Evolutionary conservation across 2,113 vertebrate species (phyloP), one percentile per base, ranked within the genome.

Genomic region (Ammodytes dubius): DNA sequence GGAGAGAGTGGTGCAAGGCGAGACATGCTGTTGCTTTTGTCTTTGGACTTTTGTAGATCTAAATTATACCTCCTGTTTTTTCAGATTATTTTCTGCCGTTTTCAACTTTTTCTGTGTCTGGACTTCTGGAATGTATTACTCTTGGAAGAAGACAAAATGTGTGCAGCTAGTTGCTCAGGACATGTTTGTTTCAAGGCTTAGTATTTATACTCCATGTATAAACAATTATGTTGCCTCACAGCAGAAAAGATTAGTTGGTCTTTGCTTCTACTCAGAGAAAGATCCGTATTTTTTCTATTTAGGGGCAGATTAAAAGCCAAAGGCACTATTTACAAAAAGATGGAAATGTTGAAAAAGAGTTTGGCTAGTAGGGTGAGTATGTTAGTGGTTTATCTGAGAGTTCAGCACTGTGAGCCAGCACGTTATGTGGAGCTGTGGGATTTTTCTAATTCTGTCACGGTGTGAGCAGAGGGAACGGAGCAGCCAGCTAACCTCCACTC

Each of bases 141-240:
- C 10, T 56, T 57, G 49, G 59, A 8, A 60, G 50, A 86, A 47
- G 50, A 70, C 42, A n/a, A 82, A 85, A 64, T 59, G 19, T 66
- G 37, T 19, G 42, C 50, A 70, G 47, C 56, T 57, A 72, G 77
- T 77, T 74, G 49, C 70, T 76, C 0, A 1, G 64, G 58, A 70
- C 63, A 75, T 83, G 83, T 85, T 90, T 74, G 76, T 87, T 79
- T 86, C 46, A 75, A 59, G 68, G 66, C 57, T 82, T 68, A 53
- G 14, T 89, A 89, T 91, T 92, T 87, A 91, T 77, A 52, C 58
- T 69, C n/a, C 40, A 40, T 75, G 53, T 89, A 59, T 79, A 88
- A 90, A 88, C 84, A 82, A 53, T 74, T 79, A 70, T 56, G 70
- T 70, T 70, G 45, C n/a, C 58, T 69, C 54, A 77, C 60, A 68